These are phyloP conservation scores for Chloroceryle inda DNA, from an alignment of 2,797 vertebrate genomes.

Conservation along the genomic window DNA sequence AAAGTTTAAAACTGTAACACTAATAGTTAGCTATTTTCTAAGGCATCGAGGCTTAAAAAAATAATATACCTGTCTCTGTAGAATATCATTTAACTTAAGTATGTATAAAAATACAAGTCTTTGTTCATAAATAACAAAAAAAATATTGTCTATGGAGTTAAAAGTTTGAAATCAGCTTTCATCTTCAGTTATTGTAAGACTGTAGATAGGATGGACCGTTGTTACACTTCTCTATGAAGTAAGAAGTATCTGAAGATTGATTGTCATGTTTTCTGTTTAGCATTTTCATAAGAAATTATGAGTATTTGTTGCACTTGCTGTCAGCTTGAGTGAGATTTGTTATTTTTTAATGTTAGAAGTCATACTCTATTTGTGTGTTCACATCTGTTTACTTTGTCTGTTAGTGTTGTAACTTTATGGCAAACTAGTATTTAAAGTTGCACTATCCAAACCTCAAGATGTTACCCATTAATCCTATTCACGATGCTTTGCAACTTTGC, in stretches of 20 bases:
- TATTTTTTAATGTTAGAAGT: slow-evolving; percentile 1
- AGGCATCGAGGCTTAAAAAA: not conserved
- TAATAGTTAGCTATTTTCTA: not conserved
- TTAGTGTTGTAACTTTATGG: not conserved
- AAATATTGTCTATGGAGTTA: not conserved
- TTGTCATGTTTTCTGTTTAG: not conserved
- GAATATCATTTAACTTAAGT: not conserved
- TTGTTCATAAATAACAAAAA: not conserved
- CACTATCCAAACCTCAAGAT: not conserved
- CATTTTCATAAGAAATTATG: not conserved
- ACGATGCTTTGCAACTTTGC: slow-evolving; percentile 50
- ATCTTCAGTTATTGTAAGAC: not conserved
- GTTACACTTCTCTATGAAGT: not conserved
- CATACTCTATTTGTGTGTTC: not conserved
- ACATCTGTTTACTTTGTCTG: not conserved
- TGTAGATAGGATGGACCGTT: not conserved
- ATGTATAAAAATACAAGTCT: not conserved
- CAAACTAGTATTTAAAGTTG: not conserved
- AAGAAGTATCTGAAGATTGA: not conserved
- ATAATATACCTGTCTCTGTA: not conserved
- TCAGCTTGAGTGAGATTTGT: not conserved
- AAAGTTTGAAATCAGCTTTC: not conserved
- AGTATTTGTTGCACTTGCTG: not conserved
- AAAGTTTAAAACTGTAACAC: not conserved
- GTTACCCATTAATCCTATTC: not conserved